phyloP scores from a whole-genome alignment of 2,113 vertebrate genomes.

The Pavo muticus region DNA sequence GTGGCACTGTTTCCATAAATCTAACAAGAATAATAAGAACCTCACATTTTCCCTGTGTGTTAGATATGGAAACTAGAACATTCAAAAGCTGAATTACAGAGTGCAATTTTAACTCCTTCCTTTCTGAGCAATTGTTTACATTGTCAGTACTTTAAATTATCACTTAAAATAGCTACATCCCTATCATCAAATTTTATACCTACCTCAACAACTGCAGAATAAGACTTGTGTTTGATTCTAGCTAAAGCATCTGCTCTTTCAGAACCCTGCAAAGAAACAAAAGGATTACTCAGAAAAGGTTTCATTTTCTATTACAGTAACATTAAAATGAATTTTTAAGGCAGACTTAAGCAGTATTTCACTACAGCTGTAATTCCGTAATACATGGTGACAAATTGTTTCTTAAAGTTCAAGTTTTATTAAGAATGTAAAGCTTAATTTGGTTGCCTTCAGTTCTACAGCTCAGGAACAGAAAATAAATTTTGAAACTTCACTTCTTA shows the following conservation, averaged over 20 bases:
- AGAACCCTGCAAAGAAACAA: constrained; percentile 80
- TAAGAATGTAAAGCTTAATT: background rate
- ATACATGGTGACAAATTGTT: background rate
- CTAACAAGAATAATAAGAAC: background rate
- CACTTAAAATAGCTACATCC: background rate
- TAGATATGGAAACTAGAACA: background rate
- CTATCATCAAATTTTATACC: background rate
- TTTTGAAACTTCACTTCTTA: background rate
- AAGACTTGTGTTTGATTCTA: constrained; percentile 90
- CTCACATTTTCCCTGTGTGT: background rate
- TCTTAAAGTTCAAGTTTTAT: background rate
- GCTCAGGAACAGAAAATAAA: background rate
- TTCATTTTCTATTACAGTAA: background rate
- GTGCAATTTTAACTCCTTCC: background rate
- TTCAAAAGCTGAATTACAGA: background rate
- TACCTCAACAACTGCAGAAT: constrained; percentile 85
- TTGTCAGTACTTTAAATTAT: background rate
- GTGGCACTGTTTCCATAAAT: background rate
- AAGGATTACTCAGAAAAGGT: background rate
- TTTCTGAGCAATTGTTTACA: background rate
- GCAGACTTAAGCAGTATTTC: background rate
- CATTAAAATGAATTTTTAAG: background rate
- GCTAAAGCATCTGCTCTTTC: constrained; percentile 85
- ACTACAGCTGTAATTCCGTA: background rate
- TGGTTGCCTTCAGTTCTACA: background rate